Percentiles rank a stretch among this genome's conserved stretches.
phyloP scores from a whole-genome alignment of 2,797 vertebrate species.

The Chaetophractus vellerosus region DNA sequence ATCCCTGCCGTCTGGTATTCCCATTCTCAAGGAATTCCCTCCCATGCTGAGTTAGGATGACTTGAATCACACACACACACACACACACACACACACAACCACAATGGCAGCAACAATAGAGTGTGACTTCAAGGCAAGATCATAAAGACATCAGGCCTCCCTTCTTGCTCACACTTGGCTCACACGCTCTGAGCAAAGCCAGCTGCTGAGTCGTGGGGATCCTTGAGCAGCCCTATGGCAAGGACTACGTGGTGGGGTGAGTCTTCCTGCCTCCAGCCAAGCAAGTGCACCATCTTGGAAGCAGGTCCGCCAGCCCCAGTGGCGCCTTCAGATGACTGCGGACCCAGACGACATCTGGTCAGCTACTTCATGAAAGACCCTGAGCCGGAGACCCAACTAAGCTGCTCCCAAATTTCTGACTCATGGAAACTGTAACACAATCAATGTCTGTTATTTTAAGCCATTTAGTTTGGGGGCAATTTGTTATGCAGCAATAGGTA shows the following conservation, averaged over 20 bases:
- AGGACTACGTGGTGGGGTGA: rapidly evolving
- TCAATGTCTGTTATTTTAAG: neutral
- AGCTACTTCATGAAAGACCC: neutral
- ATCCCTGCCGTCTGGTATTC: neutral
- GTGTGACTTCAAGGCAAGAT: neutral
- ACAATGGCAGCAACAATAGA: too few relatives aligned
- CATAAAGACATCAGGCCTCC: neutral
- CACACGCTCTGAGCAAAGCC: neutral
- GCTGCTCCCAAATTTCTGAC: neutral
- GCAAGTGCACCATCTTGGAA: neutral
- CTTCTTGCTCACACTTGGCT: neutral
- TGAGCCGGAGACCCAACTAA: neutral
- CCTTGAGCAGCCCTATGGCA: neutral
- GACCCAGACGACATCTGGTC: neutral
- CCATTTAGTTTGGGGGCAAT: neutral
- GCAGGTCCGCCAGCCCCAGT: neutral
- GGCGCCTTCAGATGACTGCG: rapidly evolving
- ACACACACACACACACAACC: too few relatives aligned
- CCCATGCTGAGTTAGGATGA: neutral
- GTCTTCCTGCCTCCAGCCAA: neutral
- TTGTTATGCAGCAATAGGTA: neutral
- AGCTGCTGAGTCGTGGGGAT: rapidly evolving
- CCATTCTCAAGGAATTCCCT: neutral
- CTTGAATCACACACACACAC: neutral
- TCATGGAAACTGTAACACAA: neutral